These are phyloP conservation scores for Dipodomys ordii DNA, from an alignment of 2,113 vertebrate genomes.

Conservation along the genomic window DNA sequence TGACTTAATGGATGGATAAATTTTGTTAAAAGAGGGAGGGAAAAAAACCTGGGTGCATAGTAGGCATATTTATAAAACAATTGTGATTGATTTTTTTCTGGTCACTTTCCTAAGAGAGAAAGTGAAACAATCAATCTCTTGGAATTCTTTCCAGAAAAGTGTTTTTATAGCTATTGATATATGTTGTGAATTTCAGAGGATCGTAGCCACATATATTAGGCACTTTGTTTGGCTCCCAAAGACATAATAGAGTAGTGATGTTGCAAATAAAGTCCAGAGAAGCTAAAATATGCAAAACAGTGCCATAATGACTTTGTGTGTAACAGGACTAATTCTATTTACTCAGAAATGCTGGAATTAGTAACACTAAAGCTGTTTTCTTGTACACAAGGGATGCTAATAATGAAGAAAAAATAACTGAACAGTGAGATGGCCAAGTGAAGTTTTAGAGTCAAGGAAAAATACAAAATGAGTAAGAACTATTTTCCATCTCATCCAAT, in stretches of 20 bases:
- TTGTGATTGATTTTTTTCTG: constrained; percentile 88
- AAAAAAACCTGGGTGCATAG: constrained; percentile 82
- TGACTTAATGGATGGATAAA: constrained; percentile 87
- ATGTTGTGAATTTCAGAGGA: constrained; percentile 72
- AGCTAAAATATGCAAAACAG: constrained; percentile 76
- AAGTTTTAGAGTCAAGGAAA: constrained; percentile 64
- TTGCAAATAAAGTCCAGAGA: constrained; percentile 52
- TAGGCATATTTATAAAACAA: constrained; percentile 89
- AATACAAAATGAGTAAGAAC: constrained; percentile 59
- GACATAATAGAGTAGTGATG: not conserved
- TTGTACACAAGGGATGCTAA: constrained; percentile 56
- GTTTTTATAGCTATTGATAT: constrained; percentile 83
- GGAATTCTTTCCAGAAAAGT: constrained; percentile 83
- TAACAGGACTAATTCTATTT: constrained; percentile 75
- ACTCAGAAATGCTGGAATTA: constrained; percentile 78
- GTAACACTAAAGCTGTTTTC: constrained; percentile 60
- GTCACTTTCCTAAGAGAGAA: constrained; percentile 81
- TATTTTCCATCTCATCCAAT: constrained; percentile 75
- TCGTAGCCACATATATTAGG: constrained; percentile 47
- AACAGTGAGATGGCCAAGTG: constrained; percentile 45
- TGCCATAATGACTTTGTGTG: constrained; percentile 73
- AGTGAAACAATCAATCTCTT: constrained; percentile 84
- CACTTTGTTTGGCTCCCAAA: constrained; percentile 66
- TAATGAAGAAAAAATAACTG: constrained; percentile 33
- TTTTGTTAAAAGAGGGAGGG: constrained; percentile 82